A percentile compares a stretch with the other conserved stretches of the same genome.
These are phyloP conservation scores for Drosophila melanosoma DNA, from an alignment of 2,888 invertebrate species.

Conservation along the genomic window DNA sequence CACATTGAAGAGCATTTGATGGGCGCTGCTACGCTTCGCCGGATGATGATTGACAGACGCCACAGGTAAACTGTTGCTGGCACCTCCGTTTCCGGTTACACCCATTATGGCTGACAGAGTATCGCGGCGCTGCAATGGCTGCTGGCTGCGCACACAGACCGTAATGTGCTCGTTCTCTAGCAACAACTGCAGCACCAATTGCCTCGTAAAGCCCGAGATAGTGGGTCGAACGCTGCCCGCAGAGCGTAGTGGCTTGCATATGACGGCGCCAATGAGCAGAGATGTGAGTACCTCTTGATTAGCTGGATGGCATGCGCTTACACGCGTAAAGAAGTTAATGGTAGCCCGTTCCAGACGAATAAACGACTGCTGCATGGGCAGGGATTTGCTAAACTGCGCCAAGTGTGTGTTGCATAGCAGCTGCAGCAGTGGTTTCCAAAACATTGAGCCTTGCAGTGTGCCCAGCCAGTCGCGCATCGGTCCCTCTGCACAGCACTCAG, in stretches of 20 bases:
- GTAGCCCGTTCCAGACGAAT: conserved; percentile 90
- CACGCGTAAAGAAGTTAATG: conserved; percentile 92
- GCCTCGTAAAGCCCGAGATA: conserved; percentile 94
- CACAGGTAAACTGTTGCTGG: conserved; percentile 69
- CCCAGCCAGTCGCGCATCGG: conserved; percentile 96
- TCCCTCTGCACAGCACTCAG: conserved; percentile 92
- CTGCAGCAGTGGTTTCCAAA: conserved; percentile 93
- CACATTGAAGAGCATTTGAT: conserved; percentile 90
- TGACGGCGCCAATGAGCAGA: conserved; percentile 86
- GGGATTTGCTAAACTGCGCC: conserved; percentile 74
- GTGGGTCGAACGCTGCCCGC: conserved; percentile 63
- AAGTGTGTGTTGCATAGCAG: conserved; percentile 89
- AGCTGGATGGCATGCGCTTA: conserved; percentile 92
- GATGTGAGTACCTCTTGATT: conserved; percentile 94
- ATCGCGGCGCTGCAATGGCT: conserved; percentile 82
- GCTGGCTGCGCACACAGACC: conserved; percentile 88
- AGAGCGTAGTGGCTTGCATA: conserved; percentile 59
- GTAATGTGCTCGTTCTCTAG: conserved; percentile 94
- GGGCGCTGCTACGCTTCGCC: conserved; percentile 90
- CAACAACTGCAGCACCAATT: conserved; percentile 93
- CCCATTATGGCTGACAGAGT: conserved; percentile 66
- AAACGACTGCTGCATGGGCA: conserved; percentile 85
- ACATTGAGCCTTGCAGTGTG: conserved; percentile 90
- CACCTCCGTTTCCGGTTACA: conserved; percentile 32
- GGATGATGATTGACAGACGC: conserved; percentile 87